Conservation (phyloP, 2,113 vertebrate genomes). For the Caracal caracal region DNA sequence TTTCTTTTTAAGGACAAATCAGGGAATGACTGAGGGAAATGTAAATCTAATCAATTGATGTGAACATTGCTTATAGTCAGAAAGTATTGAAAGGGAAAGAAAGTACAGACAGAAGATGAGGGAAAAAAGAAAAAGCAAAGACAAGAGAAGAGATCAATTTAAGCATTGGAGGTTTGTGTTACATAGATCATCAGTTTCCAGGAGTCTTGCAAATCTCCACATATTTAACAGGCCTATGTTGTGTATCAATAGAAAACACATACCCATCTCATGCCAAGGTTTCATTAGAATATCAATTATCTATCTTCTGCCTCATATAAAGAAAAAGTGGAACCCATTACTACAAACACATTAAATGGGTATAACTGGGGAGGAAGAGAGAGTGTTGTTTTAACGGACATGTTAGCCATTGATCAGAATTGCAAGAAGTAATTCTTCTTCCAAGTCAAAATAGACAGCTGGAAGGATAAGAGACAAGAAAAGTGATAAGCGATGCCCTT, state of each 20-base stretch:
- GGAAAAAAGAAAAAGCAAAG: neutral
- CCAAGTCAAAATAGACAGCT: neutral
- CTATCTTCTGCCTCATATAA: neutral
- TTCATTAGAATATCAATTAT: neutral
- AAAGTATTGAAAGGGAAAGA: neutral
- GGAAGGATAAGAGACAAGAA: neutral
- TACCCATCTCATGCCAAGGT: neutral
- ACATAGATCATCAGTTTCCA: neutral
- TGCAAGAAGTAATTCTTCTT: neutral
- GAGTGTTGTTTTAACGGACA: neutral
- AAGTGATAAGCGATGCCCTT: neutral
- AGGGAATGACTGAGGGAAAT: neutral
- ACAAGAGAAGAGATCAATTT: neutral
- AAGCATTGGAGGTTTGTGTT: neutral
- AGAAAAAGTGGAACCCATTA: neutral
- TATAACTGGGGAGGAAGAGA: neutral
- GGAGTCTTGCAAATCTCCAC: neutral
- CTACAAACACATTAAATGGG: neutral
- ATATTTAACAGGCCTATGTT: neutral
- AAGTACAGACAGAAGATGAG: neutral
- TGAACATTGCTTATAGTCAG: neutral
- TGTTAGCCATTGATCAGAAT: neutral
- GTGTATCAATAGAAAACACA: neutral
- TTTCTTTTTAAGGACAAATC: constrained; percentile 26
- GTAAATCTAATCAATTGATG: neutral